phyloP scores from a whole-genome alignment of 2,797 vertebrate species.

The Cephalopachus bancanus region DNA sequence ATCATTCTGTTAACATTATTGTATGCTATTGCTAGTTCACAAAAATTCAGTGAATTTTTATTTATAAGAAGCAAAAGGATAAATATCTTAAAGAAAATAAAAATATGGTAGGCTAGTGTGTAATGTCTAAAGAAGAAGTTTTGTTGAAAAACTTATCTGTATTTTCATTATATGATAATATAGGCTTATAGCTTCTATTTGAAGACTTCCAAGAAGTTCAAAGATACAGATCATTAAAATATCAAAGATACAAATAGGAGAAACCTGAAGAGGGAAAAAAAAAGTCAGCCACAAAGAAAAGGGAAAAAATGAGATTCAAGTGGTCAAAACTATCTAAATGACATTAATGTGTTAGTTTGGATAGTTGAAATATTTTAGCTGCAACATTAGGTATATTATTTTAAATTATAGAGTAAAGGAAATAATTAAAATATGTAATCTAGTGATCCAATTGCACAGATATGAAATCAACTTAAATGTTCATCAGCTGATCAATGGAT shows the following conservation, averaged over 20 bases:
- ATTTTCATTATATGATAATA: conserved; percentile 54
- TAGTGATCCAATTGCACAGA: background rate
- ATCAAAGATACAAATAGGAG: conserved; percentile 25
- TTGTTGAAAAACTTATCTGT: background rate
- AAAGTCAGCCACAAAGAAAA: background rate
- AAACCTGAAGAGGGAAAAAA: conserved; percentile 35
- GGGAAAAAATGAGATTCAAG: conserved; percentile 14
- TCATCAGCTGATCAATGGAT: no score
- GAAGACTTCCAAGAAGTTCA: background rate
- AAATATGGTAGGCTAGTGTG: background rate
- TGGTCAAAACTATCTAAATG: background rate
- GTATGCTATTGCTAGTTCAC: conserved; percentile 30
- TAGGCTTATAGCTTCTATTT: conserved; percentile 48
- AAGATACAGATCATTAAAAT: background rate
- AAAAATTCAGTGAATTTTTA: background rate
- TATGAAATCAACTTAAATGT: no score
- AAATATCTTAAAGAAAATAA: conserved; percentile 29
- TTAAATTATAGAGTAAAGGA: background rate
- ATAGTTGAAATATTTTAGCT: conserved; percentile 30
- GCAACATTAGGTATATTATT: conserved; percentile 1
- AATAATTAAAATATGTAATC: background rate
- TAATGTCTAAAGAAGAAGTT: conserved; percentile 48
- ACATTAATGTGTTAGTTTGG: background rate
- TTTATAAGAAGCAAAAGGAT: conserved; percentile 3
- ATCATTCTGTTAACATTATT: conserved; percentile 36